phyloP scores from a whole-genome alignment of 2,888 invertebrate species.

The Petrolisthes cinctipes region DNA sequence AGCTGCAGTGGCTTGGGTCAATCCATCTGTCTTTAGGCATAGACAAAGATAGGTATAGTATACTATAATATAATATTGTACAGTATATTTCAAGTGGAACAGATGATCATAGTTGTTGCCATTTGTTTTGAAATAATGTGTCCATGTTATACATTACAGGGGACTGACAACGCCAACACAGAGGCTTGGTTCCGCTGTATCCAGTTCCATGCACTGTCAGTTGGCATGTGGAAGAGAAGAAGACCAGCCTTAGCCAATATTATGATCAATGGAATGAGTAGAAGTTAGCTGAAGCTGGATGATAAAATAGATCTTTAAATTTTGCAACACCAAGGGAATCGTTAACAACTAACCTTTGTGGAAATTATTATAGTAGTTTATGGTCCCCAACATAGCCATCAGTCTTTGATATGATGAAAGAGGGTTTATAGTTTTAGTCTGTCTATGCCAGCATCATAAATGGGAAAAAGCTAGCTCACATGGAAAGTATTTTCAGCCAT shows the following conservation, averaged over 20 bases:
- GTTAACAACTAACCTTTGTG: not conserved
- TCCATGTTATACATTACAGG: slow-evolving; percentile 75
- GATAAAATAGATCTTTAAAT: not conserved
- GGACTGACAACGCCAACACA: slow-evolving; percentile 87
- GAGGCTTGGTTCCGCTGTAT: slow-evolving; percentile 90
- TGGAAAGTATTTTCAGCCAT: too few relatives aligned
- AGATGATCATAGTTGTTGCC: not conserved
- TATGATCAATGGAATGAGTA: slow-evolving; percentile 79
- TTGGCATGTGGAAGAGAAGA: slow-evolving; percentile 92
- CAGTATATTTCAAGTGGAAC: not conserved
- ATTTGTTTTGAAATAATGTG: not conserved
- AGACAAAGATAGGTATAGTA: not conserved
- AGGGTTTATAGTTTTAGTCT: not conserved
- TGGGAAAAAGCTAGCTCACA: not conserved
- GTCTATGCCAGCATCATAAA: not conserved
- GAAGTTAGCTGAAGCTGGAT: slow-evolving; percentile 32
- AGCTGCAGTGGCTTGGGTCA: too few relatives aligned
- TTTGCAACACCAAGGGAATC: not conserved
- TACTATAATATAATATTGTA: not conserved
- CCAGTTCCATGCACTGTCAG: slow-evolving; percentile 90
- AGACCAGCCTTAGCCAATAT: slow-evolving; percentile 96
- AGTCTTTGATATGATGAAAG: not conserved
- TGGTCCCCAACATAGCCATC: not conserved
- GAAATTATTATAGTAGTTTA: not conserved
- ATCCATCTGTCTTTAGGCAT: too few relatives aligned